Base-by-base conservation (phyloP, 2,888 invertebrate genomes). In the Tenthredo livida region DNA sequence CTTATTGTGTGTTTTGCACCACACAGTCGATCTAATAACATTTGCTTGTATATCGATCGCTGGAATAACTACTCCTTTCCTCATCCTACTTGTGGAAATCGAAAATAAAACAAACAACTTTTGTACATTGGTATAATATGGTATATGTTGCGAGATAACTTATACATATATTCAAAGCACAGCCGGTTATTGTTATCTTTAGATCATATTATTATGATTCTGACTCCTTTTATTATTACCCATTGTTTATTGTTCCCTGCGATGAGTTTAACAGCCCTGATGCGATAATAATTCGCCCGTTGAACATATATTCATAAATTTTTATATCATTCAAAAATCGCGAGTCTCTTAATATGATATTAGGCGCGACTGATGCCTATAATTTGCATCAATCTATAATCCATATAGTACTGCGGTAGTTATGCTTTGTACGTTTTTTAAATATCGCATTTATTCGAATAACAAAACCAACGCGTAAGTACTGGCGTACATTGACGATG, bases 401-500 rank as follows among this genome's bases (percentile, higher is more conserved):
- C 4, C 67, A 67, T 25, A 67, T 67, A 67, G 33, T 17, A 29
- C 33, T 15, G 29, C 67, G 61, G 25, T 25, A 61, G 25, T 61
- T 54, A 54, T 25, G 67, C 33, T 33, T 67, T 47, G 43, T 73
- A n/a, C 12, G n/a, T 40, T 21, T 73, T 73, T 73, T 21, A 43
- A 73, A 73, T 25, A 73, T 73, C 43, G 25, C 47, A 47, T 67
- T 17, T 67, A 67, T 73, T 25, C 25, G 21, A 43, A 43, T 73
- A 73, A 73, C 73, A 73, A 73, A 43, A 47, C 37, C 40, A n/a
- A 21, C 6, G 43, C 43, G 43, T 43, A 73, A 73, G 40, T 77
- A 54, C 50, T 77, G 40, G 77, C 54, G 77, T 77, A 77, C 77
- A 73, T 77, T 40, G 77, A 7, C 33, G 50, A 54, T 77, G 77